These are phyloP conservation scores for Leptinotarsa juncta DNA, from an alignment of 2,888 invertebrate species.

Conservation along the genomic window DNA sequence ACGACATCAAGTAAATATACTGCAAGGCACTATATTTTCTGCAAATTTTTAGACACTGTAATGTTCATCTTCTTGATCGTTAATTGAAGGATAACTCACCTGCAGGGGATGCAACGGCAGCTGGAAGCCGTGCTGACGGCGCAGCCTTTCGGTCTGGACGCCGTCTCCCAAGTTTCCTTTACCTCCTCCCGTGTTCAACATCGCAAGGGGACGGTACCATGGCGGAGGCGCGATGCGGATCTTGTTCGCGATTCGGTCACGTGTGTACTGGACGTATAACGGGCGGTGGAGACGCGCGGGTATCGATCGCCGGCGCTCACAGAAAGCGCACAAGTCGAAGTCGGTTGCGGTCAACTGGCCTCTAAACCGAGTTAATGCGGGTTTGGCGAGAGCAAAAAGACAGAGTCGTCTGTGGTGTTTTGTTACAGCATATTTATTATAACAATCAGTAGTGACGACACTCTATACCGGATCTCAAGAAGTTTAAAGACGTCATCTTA, in stretches of 20 bases:
- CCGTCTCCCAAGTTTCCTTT: constrained; percentile 49
- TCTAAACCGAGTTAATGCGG: constrained; percentile 6
- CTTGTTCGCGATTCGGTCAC: constrained; percentile 52
- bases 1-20: no score
- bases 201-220: constrained; percentile 54
- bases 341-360: constrained; percentile 26
- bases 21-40: no score
- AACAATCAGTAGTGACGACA: no score
- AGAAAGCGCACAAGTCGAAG: constrained; percentile 26
- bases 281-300: constrained; percentile 42
- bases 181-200: constrained; percentile 55
- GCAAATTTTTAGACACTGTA: background rate
- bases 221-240: constrained; percentile 52
- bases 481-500: no score
- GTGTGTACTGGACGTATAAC: constrained; percentile 52
- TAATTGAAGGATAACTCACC: constrained; percentile 51
- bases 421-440: no score
- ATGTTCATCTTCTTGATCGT: background rate
- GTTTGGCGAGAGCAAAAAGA: background rate
- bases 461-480: no score
- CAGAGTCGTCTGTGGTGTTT: no score
- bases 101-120: constrained; percentile 88
- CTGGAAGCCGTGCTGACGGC: constrained; percentile 86
- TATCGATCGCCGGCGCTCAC: constrained; percentile 47
- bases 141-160: constrained; percentile 65